These are phyloP conservation scores for Coelinius sp. DNA, from an alignment of 2,888 invertebrate species.

Conservation along the genomic window DNA sequence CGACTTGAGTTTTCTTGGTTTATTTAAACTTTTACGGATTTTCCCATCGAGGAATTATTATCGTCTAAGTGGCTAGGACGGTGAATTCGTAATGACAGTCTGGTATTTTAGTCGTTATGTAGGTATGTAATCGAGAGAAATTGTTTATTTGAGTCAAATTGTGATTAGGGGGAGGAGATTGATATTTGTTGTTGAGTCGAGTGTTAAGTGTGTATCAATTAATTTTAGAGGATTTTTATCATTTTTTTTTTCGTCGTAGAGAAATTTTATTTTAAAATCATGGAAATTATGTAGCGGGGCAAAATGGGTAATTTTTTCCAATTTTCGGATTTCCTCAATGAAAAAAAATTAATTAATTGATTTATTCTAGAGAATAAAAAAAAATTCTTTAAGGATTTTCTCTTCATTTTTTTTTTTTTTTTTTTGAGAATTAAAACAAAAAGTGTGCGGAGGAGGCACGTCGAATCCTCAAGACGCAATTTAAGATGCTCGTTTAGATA, in stretches of 20 bases:
- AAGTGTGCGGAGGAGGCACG: constrained; percentile 14
- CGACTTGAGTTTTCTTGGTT: constrained; percentile 1
- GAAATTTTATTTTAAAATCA: no score
- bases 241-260: no score
- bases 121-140: not conserved
- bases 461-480: constrained; percentile 48
- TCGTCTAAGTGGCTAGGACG: not conserved
- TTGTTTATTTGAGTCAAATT: not conserved
- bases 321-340: not conserved
- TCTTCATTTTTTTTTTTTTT: constrained; percentile 29
- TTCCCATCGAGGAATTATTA: constrained; percentile 15
- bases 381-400: no score
- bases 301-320: constrained; percentile 8
- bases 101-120: not conserved
- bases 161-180: not conserved
- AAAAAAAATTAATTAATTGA: not conserved
- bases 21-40: constrained; percentile 40
- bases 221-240: not conserved
- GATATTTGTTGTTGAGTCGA: not conserved
- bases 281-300: no score
- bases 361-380: no score
- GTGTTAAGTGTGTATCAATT: not conserved
- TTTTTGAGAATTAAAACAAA: no score
- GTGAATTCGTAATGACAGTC: constrained; percentile 6
- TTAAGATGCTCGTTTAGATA: constrained; percentile 66